A percentile compares a stretch with the other conserved stretches of the same genome.
phyloP scores from a whole-genome alignment of 2,888 invertebrate genomes.

The Meiosimyza decipiens region DNA sequence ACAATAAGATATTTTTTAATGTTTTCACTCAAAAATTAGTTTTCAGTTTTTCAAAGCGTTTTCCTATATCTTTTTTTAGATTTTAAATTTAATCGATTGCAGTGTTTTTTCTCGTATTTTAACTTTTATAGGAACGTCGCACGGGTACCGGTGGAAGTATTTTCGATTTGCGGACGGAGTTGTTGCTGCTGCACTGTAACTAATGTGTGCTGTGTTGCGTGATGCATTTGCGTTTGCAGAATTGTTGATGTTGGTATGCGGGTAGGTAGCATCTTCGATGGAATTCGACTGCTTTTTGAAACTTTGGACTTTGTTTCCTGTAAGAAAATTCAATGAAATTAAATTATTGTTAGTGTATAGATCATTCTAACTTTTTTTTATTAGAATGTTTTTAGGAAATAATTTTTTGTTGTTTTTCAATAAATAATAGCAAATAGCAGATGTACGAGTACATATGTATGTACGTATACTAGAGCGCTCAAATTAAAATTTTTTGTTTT shows the following conservation, averaged over 20 bases:
- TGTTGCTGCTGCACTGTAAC: slow-evolving; percentile 42
- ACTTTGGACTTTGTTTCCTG: slow-evolving; percentile 58
- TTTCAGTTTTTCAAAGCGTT: slow-evolving; percentile 32
- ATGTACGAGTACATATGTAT: too few relatives aligned
- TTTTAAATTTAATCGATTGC: slow-evolving; percentile 42
- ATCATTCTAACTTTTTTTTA: too few relatives aligned
- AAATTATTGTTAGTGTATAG: background rate
- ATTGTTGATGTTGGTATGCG: slow-evolving; percentile 61
- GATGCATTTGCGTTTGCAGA: slow-evolving; percentile 47
- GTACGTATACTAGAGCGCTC: too few relatives aligned
- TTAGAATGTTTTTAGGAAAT: too few relatives aligned
- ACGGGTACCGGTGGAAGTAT: slow-evolving; percentile 67
- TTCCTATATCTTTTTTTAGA: slow-evolving; percentile 42
- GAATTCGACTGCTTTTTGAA: slow-evolving; percentile 51
- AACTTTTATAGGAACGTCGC: slow-evolving; percentile 67
- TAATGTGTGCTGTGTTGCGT: slow-evolving; percentile 14
- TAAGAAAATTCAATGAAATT: slow-evolving; percentile 30
- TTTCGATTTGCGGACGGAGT: slow-evolving; percentile 59
- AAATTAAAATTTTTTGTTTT: too few relatives aligned
- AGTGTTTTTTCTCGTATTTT: slow-evolving; percentile 45
- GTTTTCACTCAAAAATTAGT: slow-evolving; percentile 42
- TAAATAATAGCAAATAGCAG: too few relatives aligned
- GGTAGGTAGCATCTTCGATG: slow-evolving; percentile 56
- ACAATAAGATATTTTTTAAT: slow-evolving; percentile 58
- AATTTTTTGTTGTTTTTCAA: too few relatives aligned